A percentile compares a stretch with the other conserved stretches of the same genome.
Evolutionary conservation across 2,797 vertebrate genomes (phyloP).

Genomic region (Loris lydekkerianus): DNA sequence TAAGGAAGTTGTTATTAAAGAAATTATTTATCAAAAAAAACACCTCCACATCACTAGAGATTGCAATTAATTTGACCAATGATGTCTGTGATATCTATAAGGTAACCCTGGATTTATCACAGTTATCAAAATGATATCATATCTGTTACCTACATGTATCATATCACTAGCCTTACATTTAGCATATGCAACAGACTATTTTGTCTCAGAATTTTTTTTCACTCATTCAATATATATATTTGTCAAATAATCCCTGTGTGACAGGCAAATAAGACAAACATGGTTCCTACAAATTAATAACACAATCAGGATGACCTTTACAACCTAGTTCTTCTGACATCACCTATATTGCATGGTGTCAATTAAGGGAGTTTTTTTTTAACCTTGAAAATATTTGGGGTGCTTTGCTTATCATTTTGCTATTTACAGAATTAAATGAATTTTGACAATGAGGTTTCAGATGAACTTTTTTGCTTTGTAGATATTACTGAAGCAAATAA

Average conservation of each 20-base stretch:
- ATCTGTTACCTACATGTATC: not conserved
- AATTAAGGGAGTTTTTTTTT: slow-evolving; percentile 15
- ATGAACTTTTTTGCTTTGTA: slow-evolving; percentile 67
- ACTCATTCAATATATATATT: not conserved
- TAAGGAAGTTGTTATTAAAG: slow-evolving; percentile 18
- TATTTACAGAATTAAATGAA: slow-evolving; percentile 67
- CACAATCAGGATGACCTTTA: slow-evolving; percentile 2
- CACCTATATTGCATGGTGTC: not conserved
- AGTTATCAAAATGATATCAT: slow-evolving; percentile 41
- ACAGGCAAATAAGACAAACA: not conserved
- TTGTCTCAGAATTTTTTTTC: not conserved
- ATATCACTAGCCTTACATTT: not conserved
- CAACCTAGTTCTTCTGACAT: not conserved
- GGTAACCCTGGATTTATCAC: not conserved
- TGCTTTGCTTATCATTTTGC: slow-evolving; percentile 43
- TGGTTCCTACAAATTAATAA: not conserved
- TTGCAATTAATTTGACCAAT: not conserved
- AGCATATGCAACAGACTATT: not conserved
- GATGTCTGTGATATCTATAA: not conserved
- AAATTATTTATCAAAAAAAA: slow-evolving; percentile 51
- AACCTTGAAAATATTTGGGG: slow-evolving; percentile 60
- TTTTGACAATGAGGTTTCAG: slow-evolving; percentile 67
- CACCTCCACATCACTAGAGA: not conserved
- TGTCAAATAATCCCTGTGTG: not conserved
- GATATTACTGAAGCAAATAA: slow-evolving; percentile 64